These are phyloP conservation scores for Budorcas taxicolor DNA, from an alignment of 2,113 vertebrate species.

Conservation along the genomic window DNA sequence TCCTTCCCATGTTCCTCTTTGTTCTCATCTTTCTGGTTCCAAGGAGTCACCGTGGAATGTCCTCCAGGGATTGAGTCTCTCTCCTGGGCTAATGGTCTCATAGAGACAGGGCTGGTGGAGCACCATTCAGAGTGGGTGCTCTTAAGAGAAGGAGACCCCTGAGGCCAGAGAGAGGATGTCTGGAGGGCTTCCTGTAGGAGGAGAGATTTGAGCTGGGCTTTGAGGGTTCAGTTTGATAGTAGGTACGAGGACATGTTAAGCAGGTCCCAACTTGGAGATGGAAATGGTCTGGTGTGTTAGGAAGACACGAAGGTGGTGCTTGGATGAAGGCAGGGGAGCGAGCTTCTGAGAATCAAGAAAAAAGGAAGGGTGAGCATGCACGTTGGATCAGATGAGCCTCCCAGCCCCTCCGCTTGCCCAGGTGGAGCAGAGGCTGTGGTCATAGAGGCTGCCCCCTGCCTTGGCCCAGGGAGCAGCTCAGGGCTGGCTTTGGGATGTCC, in stretches of 20 bases:
- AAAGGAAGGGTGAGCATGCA: rapidly evolving
- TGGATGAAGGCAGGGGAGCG: rapidly evolving
- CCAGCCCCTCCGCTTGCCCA: not conserved
- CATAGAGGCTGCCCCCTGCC: not conserved
- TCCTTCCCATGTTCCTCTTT: not conserved
- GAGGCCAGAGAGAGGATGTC: rapidly evolving
- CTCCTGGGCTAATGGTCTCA: not conserved
- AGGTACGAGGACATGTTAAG: not conserved
- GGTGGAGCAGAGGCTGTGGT: rapidly evolving
- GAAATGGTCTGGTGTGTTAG: not conserved
- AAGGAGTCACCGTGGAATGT: rapidly evolving
- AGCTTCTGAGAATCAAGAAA: not conserved
- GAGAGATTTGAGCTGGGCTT: not conserved
- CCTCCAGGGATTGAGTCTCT: not conserved
- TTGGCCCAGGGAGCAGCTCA: not conserved
- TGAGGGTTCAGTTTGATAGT: not conserved
- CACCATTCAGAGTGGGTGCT: rapidly evolving
- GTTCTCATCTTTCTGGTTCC: not conserved
- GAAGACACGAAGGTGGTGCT: not conserved
- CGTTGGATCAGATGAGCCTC: too few relatives aligned
- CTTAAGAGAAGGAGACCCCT: not conserved
- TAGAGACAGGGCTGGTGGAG: rapidly evolving
- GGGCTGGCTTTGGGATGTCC: not conserved
- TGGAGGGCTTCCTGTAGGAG: not conserved
- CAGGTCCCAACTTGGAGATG: not conserved